A percentile compares a stretch with the other conserved stretches of the same genome.
Conservation (phyloP, 1,140 invertebrate genomes). For the Nephila pilipes region DNA sequence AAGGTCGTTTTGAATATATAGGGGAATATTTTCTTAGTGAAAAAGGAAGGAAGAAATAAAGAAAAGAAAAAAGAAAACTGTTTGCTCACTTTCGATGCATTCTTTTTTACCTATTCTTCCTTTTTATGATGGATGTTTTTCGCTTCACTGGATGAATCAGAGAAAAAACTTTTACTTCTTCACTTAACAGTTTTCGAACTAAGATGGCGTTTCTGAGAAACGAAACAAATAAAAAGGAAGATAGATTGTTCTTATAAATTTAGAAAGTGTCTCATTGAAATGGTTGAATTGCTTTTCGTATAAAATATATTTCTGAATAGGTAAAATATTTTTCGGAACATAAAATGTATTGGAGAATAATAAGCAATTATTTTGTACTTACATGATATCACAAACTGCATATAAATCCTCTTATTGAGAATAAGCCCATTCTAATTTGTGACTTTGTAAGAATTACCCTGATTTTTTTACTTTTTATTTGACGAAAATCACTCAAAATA, state of each 20-base stretch:
- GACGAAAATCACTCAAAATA: too few species aligned
- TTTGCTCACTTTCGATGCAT: background rate
- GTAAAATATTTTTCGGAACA: too few species aligned
- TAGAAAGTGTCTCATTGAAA: background rate
- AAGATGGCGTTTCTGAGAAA: background rate
- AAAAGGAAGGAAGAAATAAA: background rate
- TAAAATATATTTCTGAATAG: too few species aligned
- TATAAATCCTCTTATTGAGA: too few species aligned
- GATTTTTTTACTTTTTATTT: too few species aligned
- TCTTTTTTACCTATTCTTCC: background rate
- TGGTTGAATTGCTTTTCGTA: too few species aligned
- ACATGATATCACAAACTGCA: too few species aligned
- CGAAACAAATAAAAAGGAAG: background rate
- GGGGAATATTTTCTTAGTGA: background rate
- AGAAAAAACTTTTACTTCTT: background rate
- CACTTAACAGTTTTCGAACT: background rate
- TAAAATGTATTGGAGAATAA: too few species aligned
- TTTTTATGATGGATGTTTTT: background rate
- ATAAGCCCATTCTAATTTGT: too few species aligned
- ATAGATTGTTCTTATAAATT: background rate
- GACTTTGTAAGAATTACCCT: too few species aligned
- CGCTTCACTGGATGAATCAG: background rate
- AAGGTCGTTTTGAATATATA: conserved; percentile 11
- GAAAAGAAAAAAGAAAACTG: background rate
- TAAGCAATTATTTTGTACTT: too few species aligned